Evolutionary conservation across 2,888 invertebrate genomes (phyloP).

Genomic region (Drosophila atroscutellata): DNA sequence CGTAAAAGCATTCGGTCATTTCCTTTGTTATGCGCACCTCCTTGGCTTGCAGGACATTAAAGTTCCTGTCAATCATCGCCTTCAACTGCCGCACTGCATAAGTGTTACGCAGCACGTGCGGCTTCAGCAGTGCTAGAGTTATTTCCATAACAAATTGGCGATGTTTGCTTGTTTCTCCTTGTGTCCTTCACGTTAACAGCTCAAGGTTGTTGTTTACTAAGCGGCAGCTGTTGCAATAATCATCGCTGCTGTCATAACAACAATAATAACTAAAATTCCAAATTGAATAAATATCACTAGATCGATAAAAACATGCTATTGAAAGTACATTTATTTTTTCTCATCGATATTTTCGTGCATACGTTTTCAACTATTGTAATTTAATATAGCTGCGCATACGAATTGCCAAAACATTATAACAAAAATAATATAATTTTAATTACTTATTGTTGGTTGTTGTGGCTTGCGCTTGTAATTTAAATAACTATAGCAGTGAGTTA

Average conservation of each 20-base stretch:
- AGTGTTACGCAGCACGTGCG: slow-evolving; percentile 92
- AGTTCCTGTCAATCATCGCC: slow-evolving; percentile 89
- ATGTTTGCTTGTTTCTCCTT: neutral
- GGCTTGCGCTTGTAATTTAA: neutral
- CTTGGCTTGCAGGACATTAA: slow-evolving; percentile 90
- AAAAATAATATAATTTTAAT: neutral
- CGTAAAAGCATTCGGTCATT: slow-evolving; percentile 91
- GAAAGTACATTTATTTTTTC: neutral
- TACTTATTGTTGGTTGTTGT: neutral
- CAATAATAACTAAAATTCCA: slow-evolving; percentile 2
- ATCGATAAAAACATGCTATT: neutral
- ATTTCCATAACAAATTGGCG: slow-evolving; percentile 86
- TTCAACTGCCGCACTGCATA: slow-evolving; percentile 89
- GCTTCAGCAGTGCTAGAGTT: slow-evolving; percentile 94
- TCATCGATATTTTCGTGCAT: neutral
- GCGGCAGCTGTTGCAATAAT: neutral
- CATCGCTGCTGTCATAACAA: neutral
- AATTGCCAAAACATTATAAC: neutral
- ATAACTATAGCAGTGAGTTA: neutral
- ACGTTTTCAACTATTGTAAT: neutral
- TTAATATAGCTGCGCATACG: neutral
- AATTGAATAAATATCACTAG: neutral
- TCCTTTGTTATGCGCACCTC: slow-evolving; percentile 87
- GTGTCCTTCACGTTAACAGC: neutral
- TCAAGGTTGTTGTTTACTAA: neutral